Conservation (phyloP, 2,797 vertebrate species). For the Triplophysa yarkandensis region DNA sequence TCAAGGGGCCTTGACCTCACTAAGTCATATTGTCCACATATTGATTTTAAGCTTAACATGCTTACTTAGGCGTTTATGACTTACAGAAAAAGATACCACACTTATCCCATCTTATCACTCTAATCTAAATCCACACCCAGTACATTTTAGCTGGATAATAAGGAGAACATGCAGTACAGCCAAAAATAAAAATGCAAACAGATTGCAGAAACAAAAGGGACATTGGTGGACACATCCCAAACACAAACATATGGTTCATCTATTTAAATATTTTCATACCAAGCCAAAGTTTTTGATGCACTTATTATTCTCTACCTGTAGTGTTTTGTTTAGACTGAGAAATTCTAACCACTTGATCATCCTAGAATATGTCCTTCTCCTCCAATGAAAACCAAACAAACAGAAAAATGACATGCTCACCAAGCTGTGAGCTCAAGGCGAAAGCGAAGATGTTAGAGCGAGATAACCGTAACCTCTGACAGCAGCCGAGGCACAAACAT, state of each 20-base stretch:
- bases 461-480: constrained; percentile 49
- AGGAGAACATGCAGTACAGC: background rate
- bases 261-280: constrained; percentile 7
- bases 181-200: constrained; percentile 25
- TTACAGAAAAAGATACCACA: background rate
- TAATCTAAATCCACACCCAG: background rate
- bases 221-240: background rate
- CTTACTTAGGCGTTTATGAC: constrained; percentile 21
- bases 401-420: constrained; percentile 54
- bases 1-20: constrained; percentile 30
- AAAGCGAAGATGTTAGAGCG: constrained; percentile 50
- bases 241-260: constrained; percentile 15
- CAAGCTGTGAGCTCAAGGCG: constrained; percentile 51
- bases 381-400: constrained; percentile 45
- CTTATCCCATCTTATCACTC: background rate
- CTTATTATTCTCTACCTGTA: background rate
- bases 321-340: constrained; percentile 23
- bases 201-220: background rate
- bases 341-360: constrained; percentile 40
- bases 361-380: constrained; percentile 36
- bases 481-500: constrained; percentile 41
- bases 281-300: constrained; percentile 3
- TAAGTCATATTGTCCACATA: constrained; percentile 38
- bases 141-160: background rate
- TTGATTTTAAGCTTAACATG: constrained; percentile 42